A percentile compares a stretch with the other conserved stretches of the same genome.
These are phyloP conservation scores for Chrysocyon brachyurus DNA, from an alignment of 2,797 vertebrate genomes.

Conservation along the genomic window DNA sequence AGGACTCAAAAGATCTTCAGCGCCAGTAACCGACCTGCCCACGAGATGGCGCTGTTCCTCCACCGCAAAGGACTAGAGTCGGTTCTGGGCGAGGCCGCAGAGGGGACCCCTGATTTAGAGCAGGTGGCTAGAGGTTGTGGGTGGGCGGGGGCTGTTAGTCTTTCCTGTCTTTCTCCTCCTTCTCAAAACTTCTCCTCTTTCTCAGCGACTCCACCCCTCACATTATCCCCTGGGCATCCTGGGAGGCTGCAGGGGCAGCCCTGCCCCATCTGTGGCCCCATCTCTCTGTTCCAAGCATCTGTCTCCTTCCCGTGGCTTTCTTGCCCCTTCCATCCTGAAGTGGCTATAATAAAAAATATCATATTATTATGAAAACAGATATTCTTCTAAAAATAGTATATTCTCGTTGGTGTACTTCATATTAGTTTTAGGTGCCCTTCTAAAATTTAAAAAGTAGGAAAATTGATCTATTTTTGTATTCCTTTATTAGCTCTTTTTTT, in stretches of 20 bases:
- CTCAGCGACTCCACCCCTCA: background rate
- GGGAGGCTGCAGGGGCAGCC: accelerated
- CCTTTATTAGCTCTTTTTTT: constrained; percentile 36
- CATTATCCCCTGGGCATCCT: background rate
- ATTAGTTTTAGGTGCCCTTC: background rate
- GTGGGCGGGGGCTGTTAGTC: background rate
- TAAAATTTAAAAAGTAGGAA: constrained; percentile 20
- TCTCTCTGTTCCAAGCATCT: background rate
- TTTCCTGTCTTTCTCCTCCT: background rate
- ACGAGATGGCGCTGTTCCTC: constrained; percentile 63
- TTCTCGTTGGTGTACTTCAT: background rate
- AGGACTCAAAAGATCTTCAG: accelerated
- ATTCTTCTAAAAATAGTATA: background rate
- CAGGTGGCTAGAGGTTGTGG: background rate
- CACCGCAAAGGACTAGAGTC: background rate
- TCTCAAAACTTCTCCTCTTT: no score
- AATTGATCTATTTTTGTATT: background rate
- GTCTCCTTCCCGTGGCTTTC: background rate
- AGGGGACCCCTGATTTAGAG: background rate
- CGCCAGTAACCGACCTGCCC: accelerated
- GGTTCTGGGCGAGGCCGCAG: accelerated
- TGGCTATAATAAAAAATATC: background rate
- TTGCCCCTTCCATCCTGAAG: background rate
- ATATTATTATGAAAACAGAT: background rate
- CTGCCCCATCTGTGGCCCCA: no score